Evolutionary conservation across 2,888 invertebrate genomes (phyloP), one percentile per base, ranked within the genome.

Genomic region (Amaurobius ferox): DNA sequence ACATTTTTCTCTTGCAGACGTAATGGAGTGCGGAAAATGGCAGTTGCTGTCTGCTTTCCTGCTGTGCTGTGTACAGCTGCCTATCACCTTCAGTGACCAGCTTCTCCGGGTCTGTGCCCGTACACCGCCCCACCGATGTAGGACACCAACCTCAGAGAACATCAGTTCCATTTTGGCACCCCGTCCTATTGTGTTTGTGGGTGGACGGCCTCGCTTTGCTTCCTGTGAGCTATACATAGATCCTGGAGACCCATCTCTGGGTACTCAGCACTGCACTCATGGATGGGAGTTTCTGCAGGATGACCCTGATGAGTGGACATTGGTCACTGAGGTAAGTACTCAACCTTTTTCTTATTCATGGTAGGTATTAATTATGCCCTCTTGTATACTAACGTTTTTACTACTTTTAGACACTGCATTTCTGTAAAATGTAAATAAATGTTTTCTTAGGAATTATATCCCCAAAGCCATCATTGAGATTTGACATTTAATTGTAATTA

Each of bases 91-190:
- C 66, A 88, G 80, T 13, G 80, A 87, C 19, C 78, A 87, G 29
- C 26, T 89, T 19, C 72, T 88, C 68, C 71, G 40, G n/a, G 77
- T 86, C 26, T 89, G 88, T 68, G 77, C 79, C 0, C 85, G 83
- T 62, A 88, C 88, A 1, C 88, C 89, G 3, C 86, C 88, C 3
- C 89, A 89, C 72, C 76, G 89, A 23, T 89, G 89, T 72, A 79
- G 72, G 19, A 39, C 78, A 11, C 48, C 61, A 1, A 64, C 74
- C 13, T 55, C 71, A 3, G 68, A 44, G 40, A 48, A 55, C 23
- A 39, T 44, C 3, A 66, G 55, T 0, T 13, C 72, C 9, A 28
- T 77, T 11, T 74, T 68, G 19, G 64, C 66, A 16, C 29, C 48
- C 0, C 72, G 83, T 55, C 85, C 87, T 32, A 30, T 86, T 13